A percentile compares a stretch with the other conserved stretches of the same genome.
These are phyloP conservation scores for Cavia aperea DNA, from an alignment of 2,113 vertebrate species.

Conservation along the genomic window DNA sequence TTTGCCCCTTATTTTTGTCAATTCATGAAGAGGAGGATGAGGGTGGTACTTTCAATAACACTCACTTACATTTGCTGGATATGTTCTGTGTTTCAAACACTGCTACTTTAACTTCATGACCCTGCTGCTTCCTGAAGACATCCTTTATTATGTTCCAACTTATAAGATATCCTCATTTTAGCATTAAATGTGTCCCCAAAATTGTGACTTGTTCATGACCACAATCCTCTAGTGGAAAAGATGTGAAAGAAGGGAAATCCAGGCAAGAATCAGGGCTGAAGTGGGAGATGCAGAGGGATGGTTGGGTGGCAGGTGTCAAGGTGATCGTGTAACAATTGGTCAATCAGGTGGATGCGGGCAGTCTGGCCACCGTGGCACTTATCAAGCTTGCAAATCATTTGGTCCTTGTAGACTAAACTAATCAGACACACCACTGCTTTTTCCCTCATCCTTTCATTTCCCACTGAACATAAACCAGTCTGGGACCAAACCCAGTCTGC, in stretches of 20 bases:
- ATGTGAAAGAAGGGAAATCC: neutral
- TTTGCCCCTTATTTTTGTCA: neutral
- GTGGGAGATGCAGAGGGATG: neutral
- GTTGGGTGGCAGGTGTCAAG: neutral
- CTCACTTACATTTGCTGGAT: neutral
- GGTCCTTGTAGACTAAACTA: neutral
- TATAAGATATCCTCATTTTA: neutral
- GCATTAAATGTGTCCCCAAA: neutral
- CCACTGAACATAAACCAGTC: slow-evolving; percentile 18
- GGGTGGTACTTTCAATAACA: no score
- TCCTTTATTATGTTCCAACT: neutral
- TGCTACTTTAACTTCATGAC: neutral
- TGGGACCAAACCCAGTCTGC: slow-evolving; percentile 7
- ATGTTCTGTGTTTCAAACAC: neutral
- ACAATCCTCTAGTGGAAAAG: neutral
- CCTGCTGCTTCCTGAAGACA: neutral
- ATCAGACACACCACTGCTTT: neutral
- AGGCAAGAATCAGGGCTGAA: neutral
- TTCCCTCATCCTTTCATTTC: neutral
- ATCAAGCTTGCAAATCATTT: neutral
- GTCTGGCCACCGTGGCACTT: neutral
- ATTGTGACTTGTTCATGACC: neutral
- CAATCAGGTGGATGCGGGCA: neutral
- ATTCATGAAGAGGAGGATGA: neutral
- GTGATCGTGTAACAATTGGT: neutral